Percentiles rank a stretch among this genome's conserved stretches.
Evolutionary conservation across 2,888 invertebrate species (phyloP).

Genomic region (Frankliniella intonsa): DNA sequence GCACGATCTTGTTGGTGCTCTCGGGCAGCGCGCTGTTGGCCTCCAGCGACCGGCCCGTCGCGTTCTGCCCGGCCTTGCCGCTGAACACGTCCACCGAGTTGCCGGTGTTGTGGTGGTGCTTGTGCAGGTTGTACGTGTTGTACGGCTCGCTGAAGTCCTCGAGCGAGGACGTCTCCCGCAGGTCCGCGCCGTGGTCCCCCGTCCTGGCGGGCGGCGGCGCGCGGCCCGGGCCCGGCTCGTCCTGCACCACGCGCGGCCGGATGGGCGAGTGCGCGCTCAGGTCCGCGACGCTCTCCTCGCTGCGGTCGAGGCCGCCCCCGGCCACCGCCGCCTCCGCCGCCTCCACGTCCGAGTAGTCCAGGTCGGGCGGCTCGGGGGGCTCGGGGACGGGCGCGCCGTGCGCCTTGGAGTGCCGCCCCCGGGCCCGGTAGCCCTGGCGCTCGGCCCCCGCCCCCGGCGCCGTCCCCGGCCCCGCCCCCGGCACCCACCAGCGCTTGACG

Average conservation of each 20-base stretch:
- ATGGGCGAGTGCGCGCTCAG: conserved; percentile 1
- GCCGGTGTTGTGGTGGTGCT: background rate
- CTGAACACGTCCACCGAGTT: background rate
- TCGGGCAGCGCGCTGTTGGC: conserved; percentile 4
- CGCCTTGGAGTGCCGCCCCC: background rate
- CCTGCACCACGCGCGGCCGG: background rate
- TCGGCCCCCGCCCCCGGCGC: too few species aligned
- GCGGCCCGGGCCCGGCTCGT: background rate
- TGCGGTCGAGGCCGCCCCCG: conserved; percentile 8
- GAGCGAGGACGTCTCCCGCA: conserved; percentile 5
- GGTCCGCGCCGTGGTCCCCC: background rate
- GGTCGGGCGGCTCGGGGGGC: conserved; percentile 2
- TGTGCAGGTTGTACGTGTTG: conserved; percentile 19
- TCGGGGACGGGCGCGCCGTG: background rate
- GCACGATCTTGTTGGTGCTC: conserved; percentile 8
- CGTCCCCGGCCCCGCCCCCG: too few species aligned
- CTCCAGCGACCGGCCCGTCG: background rate
- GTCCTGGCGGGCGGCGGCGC: background rate
- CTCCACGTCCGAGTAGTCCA: conserved; percentile 10
- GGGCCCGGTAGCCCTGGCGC: too few species aligned
- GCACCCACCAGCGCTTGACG: conserved; percentile 27
- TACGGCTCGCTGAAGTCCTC: conserved; percentile 21
- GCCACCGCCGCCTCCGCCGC: background rate
- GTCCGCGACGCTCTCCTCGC: conserved; percentile 7
- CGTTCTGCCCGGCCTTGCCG: background rate